phyloP scores from a whole-genome alignment of 2,888 invertebrate species.

The Zaprionus bogoriensis region DNA sequence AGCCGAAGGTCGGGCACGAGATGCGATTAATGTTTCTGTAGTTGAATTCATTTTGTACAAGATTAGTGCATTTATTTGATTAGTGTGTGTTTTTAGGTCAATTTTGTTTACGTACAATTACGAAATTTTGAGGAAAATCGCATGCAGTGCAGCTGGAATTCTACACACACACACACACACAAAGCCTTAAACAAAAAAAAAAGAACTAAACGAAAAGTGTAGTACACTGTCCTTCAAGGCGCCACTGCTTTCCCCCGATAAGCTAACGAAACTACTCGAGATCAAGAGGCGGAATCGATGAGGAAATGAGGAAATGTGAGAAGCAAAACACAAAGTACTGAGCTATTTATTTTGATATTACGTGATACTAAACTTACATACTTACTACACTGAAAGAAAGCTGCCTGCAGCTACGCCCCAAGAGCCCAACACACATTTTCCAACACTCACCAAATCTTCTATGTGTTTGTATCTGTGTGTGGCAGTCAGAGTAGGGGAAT shows the following conservation, averaged over 20 bases:
- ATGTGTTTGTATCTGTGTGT: too few relatives aligned
- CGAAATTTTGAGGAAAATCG: slow-evolving; percentile 33
- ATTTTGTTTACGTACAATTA: slow-evolving; percentile 51
- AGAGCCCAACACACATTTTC: slow-evolving; percentile 16
- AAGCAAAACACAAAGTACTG: slow-evolving; percentile 61
- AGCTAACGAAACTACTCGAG: slow-evolving; percentile 31
- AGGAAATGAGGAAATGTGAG: not conserved
- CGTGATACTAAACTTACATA: slow-evolving; percentile 74
- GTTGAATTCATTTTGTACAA: slow-evolving; percentile 55
- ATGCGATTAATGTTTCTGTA: slow-evolving; percentile 39
- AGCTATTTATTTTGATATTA: slow-evolving; percentile 75
- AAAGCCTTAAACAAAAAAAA: slow-evolving; percentile 48
- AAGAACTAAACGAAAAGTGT: slow-evolving; percentile 6
- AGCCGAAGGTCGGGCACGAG: slow-evolving; percentile 23
- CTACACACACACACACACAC: slow-evolving; percentile 37
- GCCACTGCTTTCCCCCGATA: slow-evolving; percentile 32
- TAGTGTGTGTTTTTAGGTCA: slow-evolving; percentile 57
- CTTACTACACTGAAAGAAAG: slow-evolving; percentile 54
- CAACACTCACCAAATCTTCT: slow-evolving; percentile 3
- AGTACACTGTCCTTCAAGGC: slow-evolving; percentile 25
- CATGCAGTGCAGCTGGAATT: slow-evolving; percentile 46
- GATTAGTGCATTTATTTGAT: slow-evolving; percentile 60
- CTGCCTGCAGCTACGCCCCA: slow-evolving; percentile 59
- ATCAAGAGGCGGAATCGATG: slow-evolving; percentile 23
- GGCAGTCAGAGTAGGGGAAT: too few relatives aligned